These are phyloP conservation scores for Cremastinae sp. DNA, from an alignment of 2,888 invertebrate genomes.

Conservation along the genomic window DNA sequence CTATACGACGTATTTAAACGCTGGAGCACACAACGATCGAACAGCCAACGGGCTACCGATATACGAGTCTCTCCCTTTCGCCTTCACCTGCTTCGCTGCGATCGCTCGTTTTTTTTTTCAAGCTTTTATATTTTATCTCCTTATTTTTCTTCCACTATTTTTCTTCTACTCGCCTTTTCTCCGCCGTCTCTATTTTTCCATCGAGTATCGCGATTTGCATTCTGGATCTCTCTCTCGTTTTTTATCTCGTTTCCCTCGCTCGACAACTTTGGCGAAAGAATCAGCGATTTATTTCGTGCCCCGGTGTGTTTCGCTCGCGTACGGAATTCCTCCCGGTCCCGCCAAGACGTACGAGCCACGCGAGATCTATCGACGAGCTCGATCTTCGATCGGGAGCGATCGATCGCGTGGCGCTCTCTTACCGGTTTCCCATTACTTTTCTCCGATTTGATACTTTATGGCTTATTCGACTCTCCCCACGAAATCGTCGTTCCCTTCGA, in stretches of 20 bases:
- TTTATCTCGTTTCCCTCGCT: constrained; percentile 32
- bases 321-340: constrained; percentile 11
- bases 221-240: constrained; percentile 22
- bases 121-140: background rate
- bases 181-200: constrained; percentile 29
- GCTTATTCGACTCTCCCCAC: background rate
- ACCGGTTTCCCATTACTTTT: constrained; percentile 19
- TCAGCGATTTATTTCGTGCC: constrained; percentile 9
- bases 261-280: constrained; percentile 46
- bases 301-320: constrained; percentile 14
- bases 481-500: constrained; percentile 1
- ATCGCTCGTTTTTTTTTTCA: constrained; percentile 20
- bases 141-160: constrained; percentile 5
- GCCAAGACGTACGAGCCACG: constrained; percentile 36
- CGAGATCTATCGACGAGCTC: constrained; percentile 43
- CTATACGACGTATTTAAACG: constrained; percentile 18
- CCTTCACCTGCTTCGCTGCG: constrained; percentile 61
- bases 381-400: constrained; percentile 47
- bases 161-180: constrained; percentile 13
- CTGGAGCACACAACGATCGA: constrained; percentile 43
- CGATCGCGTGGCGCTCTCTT: constrained; percentile 47
- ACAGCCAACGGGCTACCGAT: constrained; percentile 36
- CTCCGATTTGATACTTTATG: constrained; percentile 3
- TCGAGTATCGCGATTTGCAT: constrained; percentile 23
- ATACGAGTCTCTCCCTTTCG: constrained; percentile 52